phyloP scores from a whole-genome alignment of 2,113 vertebrate species.

The Rhagologus leucostigma region DNA sequence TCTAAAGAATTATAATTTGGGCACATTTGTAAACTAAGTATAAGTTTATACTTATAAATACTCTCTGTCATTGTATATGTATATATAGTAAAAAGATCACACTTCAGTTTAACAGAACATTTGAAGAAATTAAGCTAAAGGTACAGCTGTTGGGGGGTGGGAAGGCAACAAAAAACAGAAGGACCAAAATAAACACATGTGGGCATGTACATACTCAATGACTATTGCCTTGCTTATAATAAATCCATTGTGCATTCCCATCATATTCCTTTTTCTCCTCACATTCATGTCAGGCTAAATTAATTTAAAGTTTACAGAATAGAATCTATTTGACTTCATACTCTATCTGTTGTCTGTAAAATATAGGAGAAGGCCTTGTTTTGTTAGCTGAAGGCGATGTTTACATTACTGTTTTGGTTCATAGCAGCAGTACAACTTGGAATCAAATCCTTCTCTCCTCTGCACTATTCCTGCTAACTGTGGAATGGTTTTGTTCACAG shows the following conservation, averaged over 20 bases:
- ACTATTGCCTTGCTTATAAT: background rate
- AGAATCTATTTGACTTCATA: background rate
- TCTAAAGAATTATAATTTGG: background rate
- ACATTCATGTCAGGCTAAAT: background rate
- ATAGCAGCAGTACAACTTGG: background rate
- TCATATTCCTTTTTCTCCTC: background rate
- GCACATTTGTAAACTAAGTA: background rate
- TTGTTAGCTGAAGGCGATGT: background rate
- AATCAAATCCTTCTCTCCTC: background rate
- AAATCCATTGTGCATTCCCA: background rate
- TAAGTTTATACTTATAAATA: too few relatives aligned
- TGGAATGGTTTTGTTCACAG: background rate
- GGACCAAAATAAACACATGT: background rate
- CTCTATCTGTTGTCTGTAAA: background rate
- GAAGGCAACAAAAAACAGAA: background rate
- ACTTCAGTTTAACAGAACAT: background rate
- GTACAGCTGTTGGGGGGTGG: rapidly evolving
- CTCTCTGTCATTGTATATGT: background rate
- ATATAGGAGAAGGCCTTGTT: background rate
- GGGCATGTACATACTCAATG: background rate
- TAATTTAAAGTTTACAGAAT: background rate
- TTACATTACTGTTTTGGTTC: background rate
- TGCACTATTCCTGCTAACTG: background rate
- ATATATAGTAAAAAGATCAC: background rate
- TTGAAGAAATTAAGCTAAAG: background rate